Evolutionary conservation across 1,140 invertebrate genomes (phyloP).

Genomic region (Euwallacea fornicatus): DNA sequence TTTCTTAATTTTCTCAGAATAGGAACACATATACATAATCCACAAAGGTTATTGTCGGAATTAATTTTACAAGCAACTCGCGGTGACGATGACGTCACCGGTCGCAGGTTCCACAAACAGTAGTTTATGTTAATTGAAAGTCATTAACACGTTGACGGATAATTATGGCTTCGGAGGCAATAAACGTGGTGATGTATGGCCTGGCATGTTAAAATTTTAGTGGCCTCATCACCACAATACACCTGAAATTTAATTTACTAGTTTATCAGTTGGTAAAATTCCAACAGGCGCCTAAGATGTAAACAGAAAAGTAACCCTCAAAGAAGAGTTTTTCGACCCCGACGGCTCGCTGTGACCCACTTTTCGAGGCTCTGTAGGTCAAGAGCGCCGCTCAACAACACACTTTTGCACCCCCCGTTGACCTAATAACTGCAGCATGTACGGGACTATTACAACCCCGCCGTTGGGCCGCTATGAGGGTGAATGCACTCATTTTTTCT

Average conservation of each 20-base stretch:
- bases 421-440: conserved; percentile 13
- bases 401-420: conserved; percentile 14
- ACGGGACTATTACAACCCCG: conserved; percentile 10
- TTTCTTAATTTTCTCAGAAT: conserved; percentile 30
- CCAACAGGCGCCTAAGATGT: neutral
- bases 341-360: conserved; percentile 2
- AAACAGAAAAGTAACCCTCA: neutral
- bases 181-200: conserved; percentile 26
- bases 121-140: conserved; percentile 39
- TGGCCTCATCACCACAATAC: conserved; percentile 4
- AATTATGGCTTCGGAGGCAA: conserved; percentile 29
- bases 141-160: conserved; percentile 38
- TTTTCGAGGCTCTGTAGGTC: conserved; percentile 12
- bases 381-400: conserved; percentile 20
- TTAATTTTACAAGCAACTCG: conserved; percentile 28
- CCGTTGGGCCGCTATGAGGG: neutral
- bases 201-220: conserved; percentile 13
- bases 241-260: neutral
- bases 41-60: conserved; percentile 32
- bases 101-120: conserved; percentile 37
- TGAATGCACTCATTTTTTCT: conserved; percentile 13
- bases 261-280: neutral
- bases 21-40: conserved; percentile 29
- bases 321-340: conserved; percentile 20
- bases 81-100: conserved; percentile 33